These are phyloP conservation scores for Yponomeuta malinellus DNA, from an alignment of 2,888 invertebrate genomes.

Conservation along the genomic window DNA sequence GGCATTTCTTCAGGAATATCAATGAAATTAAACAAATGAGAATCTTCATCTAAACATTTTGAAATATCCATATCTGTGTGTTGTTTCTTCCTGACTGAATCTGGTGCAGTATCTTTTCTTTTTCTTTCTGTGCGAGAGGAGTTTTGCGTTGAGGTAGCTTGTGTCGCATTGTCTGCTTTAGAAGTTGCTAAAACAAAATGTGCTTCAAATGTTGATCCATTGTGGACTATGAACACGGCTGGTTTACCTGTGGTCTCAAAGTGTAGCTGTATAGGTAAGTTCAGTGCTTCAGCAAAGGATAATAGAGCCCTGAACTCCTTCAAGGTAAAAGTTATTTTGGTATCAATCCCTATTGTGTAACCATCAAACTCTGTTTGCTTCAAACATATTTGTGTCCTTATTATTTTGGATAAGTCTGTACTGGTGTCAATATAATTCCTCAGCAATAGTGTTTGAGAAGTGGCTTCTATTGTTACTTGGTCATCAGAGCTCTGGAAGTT, in stretches of 20 bases:
- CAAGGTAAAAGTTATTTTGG: constrained; percentile 88
- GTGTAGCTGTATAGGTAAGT: constrained; percentile 80
- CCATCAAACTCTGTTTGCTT: constrained; percentile 83
- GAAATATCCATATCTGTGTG: constrained; percentile 55
- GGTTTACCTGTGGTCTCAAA: constrained; percentile 89
- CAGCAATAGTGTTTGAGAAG: constrained; percentile 77
- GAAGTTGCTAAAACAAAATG: constrained; percentile 88
- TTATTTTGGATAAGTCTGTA: constrained; percentile 79
- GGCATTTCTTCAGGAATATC: constrained; percentile 52
- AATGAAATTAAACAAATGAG: constrained; percentile 65
- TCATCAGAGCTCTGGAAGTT: constrained; percentile 88
- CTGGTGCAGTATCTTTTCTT: constrained; percentile 38
- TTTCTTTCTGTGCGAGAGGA: constrained; percentile 47
- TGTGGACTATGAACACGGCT: constrained; percentile 83
- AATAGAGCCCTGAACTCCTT: constrained; percentile 89
- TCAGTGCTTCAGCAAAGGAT: constrained; percentile 84
- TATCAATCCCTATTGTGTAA: constrained; percentile 78
- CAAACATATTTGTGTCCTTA: constrained; percentile 85
- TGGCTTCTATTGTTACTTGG: constrained; percentile 86
- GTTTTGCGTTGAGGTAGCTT: constrained; percentile 52
- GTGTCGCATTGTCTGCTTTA: constrained; percentile 71
- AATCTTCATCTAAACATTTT: constrained; percentile 64
- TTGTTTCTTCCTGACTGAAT: constrained; percentile 50
- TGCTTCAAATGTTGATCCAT: constrained; percentile 83
- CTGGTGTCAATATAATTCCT: constrained; percentile 86